Evolutionary conservation across 2,113 vertebrate genomes (phyloP), one percentile per base, ranked within the genome.

Genomic region (Delphinapterus leucas): DNA sequence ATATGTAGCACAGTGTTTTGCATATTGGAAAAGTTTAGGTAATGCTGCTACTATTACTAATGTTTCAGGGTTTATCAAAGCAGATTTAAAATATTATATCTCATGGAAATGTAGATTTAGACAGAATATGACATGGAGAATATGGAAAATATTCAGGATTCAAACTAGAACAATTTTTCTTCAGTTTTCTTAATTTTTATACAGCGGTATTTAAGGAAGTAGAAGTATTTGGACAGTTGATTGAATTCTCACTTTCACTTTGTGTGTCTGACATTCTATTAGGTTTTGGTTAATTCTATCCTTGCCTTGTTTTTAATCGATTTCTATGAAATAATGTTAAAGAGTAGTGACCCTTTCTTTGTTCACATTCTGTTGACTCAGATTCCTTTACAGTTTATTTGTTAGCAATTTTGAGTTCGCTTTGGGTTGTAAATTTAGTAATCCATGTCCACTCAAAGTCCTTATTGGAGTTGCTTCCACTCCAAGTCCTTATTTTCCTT

Each of bases 161-260:
- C 21, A 92, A 85, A 25, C 8, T 38, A 88, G 20, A 79, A 73
- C 5, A 83, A 36, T 65, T 49, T 79, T 73, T 9, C 1, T 58
- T 73, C 6, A 41, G 8, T 95, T 93, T 90, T 84, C 76, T 88
- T 92, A 70, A 67, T 18, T 79, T 90, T 93, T 65, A 79, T 31
- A 44, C 8, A 87, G 33, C 1, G 13, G 1, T 65, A 61, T 83
- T 95, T 67, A 36, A 9, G 36, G 31, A 97, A 89, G 25, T 49
- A 2, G 21, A 76, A 87, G 17, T 58, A 71, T 87, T 67, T 82
- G 23, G 12, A 85, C 10, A 73, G 58, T 80, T 84, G 20, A 87
- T 92, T 96, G 7, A 86, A 74, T 73, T 89, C 49, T 91, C 31
- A 71, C 44, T 92, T 93, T 97, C 63, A 93, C 12, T 93, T 90